Evolutionary conservation across 2,888 invertebrate genomes (phyloP).

Genomic region (Andrena marginata): DNA sequence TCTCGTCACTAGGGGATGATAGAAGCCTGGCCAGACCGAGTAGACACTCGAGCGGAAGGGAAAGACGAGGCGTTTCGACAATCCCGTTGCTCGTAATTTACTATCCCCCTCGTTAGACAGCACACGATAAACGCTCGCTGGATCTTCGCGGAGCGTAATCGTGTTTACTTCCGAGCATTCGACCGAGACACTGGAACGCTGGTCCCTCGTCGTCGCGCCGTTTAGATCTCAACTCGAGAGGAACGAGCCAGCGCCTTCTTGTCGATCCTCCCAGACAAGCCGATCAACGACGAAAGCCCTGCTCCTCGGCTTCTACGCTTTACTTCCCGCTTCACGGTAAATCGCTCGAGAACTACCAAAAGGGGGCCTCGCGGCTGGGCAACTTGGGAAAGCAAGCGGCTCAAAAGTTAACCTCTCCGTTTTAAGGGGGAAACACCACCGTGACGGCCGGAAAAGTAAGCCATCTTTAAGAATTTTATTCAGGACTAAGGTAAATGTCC

Average conservation of each 20-base stretch:
- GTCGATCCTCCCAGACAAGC: slow-evolving; percentile 48
- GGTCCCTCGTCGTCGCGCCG: slow-evolving; percentile 61
- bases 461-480: no score
- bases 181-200: slow-evolving; percentile 65
- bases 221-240: slow-evolving; percentile 73
- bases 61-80: background rate
- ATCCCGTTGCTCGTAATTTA: slow-evolving; percentile 26
- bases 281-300: slow-evolving; percentile 45
- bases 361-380: no score
- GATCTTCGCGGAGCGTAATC: slow-evolving; percentile 56
- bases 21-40: background rate
- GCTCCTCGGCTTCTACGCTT: slow-evolving; percentile 47
- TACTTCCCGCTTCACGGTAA: slow-evolving; percentile 4
- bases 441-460: no score
- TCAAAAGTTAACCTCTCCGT: no score
- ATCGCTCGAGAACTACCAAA: background rate
- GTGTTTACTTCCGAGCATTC: slow-evolving; percentile 72
- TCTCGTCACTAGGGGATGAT: background rate
- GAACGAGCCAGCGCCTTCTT: slow-evolving; percentile 67
- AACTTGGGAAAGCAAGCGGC: no score
- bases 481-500: no score
- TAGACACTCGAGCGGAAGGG: background rate
- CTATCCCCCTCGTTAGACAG: slow-evolving; percentile 62
- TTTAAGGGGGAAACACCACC: no score
- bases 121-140: slow-evolving; percentile 45